These are phyloP conservation scores for Channa striata DNA, from an alignment of 2,797 vertebrate genomes.

Conservation along the genomic window DNA sequence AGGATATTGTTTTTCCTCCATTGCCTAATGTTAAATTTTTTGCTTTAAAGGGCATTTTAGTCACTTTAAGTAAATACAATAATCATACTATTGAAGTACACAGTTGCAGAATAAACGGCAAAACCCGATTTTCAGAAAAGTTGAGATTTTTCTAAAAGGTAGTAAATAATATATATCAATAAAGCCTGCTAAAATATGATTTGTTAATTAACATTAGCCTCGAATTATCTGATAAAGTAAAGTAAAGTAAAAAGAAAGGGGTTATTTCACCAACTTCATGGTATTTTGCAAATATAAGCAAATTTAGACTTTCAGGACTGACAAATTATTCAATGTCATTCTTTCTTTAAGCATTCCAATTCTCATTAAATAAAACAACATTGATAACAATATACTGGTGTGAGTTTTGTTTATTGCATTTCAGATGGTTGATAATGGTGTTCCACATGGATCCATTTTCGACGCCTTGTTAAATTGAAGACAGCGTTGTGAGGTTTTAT, in stretches of 20 bases:
- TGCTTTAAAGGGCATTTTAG: neutral
- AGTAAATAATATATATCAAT: too few relatives aligned
- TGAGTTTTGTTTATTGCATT: slow-evolving; percentile 17
- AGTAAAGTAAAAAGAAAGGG: too few relatives aligned
- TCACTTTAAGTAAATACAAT: neutral
- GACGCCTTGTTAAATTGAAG: neutral
- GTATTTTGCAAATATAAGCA: too few relatives aligned
- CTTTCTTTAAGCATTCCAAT: neutral
- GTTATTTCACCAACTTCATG: too few relatives aligned
- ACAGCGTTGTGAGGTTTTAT: neutral
- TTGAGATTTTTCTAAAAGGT: too few relatives aligned
- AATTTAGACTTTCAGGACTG: too few relatives aligned
- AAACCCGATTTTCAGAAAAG: too few relatives aligned
- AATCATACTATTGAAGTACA: neutral
- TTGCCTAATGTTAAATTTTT: neutral
- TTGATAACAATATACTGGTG: neutral
- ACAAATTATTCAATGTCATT: neutral
- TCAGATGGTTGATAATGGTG: neutral
- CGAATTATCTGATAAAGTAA: too few relatives aligned
- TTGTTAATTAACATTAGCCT: too few relatives aligned
- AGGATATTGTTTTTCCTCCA: neutral
- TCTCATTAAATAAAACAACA: slow-evolving; percentile 11
- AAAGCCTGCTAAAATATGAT: too few relatives aligned
- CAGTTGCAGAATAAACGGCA: too few relatives aligned
- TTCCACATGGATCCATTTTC: neutral